Base-by-base conservation (phyloP, 2,113 vertebrate genomes). In the Cranoglanis bouderius region DNA sequence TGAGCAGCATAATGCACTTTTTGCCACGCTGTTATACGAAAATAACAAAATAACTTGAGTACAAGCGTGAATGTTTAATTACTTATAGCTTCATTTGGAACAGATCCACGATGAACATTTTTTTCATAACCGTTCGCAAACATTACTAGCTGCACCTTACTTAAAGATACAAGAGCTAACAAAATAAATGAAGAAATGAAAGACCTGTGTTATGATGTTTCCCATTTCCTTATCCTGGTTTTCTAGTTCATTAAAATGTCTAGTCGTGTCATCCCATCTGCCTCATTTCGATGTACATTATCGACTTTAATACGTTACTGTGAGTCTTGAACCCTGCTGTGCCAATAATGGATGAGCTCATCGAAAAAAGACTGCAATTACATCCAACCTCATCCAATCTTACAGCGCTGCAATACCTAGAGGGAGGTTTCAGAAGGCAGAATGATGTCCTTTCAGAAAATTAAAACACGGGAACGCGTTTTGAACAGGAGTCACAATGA, bases 171-270 rank as follows among this genome's bases (percentile, higher is more conserved):
- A 3, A 21, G 6, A 8, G 18, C 8, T 74, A 40, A 74, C n/a
- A n/a, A n/a, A n/a, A n/a, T n/a, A n/a, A n/a, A n/a, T n/a, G n/a
- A n/a, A n/a, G n/a, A 19, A 1, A 77, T 14, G 7, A 74, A 74
- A 74, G 38, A 18, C 70, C 35, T 0, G 1, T 26, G 40, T n/a
- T n/a, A 3, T 18, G 29, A 51, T 29, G 24, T 51, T 51, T n/a
- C 46, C 26, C 6, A 1, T 51, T 51, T 51, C 75, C 46, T 51
- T 8, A 51, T 80, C 26, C 43, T 3, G 75, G 46, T 8, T n/a
- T 80, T 80, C 75, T 49, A n/a, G 75, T 49, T 78, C 77, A 80
- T 80, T 80, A 80, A 53, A 53, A 53, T 9, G 29, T 53, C 77
- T 53, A 14, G 6, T 29, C 43, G 13, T 80, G 51, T 14, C 4